Evolutionary conservation across 1,140 invertebrate genomes (phyloP), one percentile per base, ranked within the genome.

Genomic region (Euwallacea fornicatus): DNA sequence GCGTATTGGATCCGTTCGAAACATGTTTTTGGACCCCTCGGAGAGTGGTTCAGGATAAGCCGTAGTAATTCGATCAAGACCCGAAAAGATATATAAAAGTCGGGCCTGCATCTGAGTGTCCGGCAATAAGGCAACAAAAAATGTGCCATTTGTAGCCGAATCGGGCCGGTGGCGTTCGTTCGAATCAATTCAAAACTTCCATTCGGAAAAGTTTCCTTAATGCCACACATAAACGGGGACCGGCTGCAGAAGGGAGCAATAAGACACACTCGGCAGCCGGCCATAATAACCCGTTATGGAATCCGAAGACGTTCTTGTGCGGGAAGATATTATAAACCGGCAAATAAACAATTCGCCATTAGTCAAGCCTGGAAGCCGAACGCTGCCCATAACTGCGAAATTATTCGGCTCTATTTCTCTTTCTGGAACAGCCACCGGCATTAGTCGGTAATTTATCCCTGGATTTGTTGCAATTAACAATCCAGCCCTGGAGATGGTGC

Each of bases 321-420:
- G 68, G 59, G 15, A 59, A 59, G 69, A 70, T 70, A 64, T 70
- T 70, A 74, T 72, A 74, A 70, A 75, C 71, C 66, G 71, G 66
- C 73, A 72, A 75, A 77, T 77, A 77, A 77, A 77, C 76, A 77
- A 77, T 74, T 63, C 63, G 61, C 71, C 76, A 77, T 77, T 77
- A 77, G 66, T 75, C 76, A 75, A 64, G 47, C 43, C 67, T 53
- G 59, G 59, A 43, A 55, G 67, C 66, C 66, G 56, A 68, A 68
- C 56, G 67, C 33, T 55, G 67, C 33, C 67, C 46, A 70, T 70
- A 70, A 64, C 69, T 63, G 69, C 61, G n/a, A 64, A 65, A 70
- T 70, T 63, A 65, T 70, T 42, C 69, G 69, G 42, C 58, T 54
- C 67, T 62, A 69, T 69, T 69, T 61, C 67, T 69, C 67, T 62